Percentiles rank a stretch among this genome's conserved stretches.
phyloP scores from a whole-genome alignment of 1,140 invertebrate species.

The Mactra quadrangularis region DNA sequence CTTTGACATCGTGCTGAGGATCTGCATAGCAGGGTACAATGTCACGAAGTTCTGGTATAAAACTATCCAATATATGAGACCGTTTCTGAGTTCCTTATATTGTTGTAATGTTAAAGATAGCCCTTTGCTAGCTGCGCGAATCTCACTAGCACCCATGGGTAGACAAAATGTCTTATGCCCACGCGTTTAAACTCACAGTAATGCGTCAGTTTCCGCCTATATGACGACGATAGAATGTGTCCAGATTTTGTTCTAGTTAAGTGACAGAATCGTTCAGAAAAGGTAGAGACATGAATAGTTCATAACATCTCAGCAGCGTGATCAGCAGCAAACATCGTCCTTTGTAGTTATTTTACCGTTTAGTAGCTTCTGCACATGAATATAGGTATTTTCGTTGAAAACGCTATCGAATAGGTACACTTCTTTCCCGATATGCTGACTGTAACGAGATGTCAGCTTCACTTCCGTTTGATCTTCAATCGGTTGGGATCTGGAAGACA shows the following conservation, averaged over 20 bases:
- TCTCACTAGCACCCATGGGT: neutral
- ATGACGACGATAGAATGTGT: slow-evolving; percentile 21
- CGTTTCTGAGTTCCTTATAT: slow-evolving; percentile 10
- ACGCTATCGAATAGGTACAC: slow-evolving; percentile 10
- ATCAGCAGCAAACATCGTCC: slow-evolving; percentile 1
- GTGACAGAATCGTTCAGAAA: neutral
- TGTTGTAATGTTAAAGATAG: neutral
- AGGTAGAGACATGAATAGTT: slow-evolving; percentile 1
- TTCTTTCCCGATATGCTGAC: neutral
- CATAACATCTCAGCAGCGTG: slow-evolving; percentile 14
- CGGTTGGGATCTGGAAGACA: too few species aligned
- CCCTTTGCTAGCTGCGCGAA: slow-evolving; percentile 5
- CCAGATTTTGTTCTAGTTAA: too few species aligned
- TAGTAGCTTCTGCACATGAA: slow-evolving; percentile 4
- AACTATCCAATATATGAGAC: too few species aligned
- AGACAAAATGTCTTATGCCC: slow-evolving; percentile 12
- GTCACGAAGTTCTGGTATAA: too few species aligned
- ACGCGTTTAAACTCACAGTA: slow-evolving; percentile 7
- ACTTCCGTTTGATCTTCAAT: too few species aligned
- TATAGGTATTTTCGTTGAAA: slow-evolving; percentile 3
- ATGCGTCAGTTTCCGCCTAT: slow-evolving; percentile 23
- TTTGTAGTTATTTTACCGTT: neutral
- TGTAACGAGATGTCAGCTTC: neutral
- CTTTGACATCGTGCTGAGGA: too few species aligned
- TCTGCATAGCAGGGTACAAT: too few species aligned